Evolutionary conservation across 2,797 vertebrate genomes (phyloP), one percentile per base, ranked within the genome.

Genomic region (Cynopterus sphinx): DNA sequence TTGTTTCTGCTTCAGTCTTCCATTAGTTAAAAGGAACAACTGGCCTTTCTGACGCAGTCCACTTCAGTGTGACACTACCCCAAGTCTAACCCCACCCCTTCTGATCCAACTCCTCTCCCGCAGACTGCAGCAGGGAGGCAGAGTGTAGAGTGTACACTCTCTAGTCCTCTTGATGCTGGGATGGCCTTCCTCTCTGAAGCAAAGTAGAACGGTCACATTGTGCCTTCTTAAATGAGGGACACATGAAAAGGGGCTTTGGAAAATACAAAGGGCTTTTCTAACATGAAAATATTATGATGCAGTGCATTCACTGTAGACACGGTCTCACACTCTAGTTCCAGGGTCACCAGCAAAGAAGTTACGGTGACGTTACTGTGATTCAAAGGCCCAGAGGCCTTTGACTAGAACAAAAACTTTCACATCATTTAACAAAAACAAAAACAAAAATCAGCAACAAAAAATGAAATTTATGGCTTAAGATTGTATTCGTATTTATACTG

Each of bases 351-450:
- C 28, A 31, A 33, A 87, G 46, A 33, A 82, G 79, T 46, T 43
- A n/a, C 41, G 61, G 3, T 59, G 9, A 87, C 46, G 36, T 51
- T 53, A 55, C 63, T 59, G 4, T 74, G 22, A 39, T 67, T 85
- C 24, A 79, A 28, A 87, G 65, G 31, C 19, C 84, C 22, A 81
- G 11, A 39, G 46, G 36, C 9, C 65, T 95, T 67, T 71, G 59
- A 81, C 74, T 41, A 21, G n/a, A 96, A 57, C 31, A 93, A 88
- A 96, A 71, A 31, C 28, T 78, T 75, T 90, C n/a, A 85, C 8
- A 61, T 78, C 55, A 71, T 73, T 75, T 51, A 87, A 82, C 36
- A 22, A 65, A 26, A 59, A 36, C 10, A 67, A 70, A 36, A 71
- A 12, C 2, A 33, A 57, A 70, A 8, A 21, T 57, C 55, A 55